Conservation (phyloP, 2,113 vertebrate genomes). For the Thalassoma bifasciatum region DNA sequence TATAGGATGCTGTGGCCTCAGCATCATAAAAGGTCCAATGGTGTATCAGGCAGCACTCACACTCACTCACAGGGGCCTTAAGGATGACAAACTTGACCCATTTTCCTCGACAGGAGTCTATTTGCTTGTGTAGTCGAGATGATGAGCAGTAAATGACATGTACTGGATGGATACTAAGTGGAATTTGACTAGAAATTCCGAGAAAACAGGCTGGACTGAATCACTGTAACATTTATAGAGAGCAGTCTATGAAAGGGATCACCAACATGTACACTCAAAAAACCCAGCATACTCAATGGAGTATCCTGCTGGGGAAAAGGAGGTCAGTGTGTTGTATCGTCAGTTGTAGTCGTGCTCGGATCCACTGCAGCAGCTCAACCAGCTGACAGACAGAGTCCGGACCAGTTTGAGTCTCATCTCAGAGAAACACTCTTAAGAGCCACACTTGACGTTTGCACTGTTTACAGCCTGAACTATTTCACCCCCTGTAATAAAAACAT, state of each 20-base stretch:
- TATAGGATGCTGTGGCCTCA: constrained; percentile 17
- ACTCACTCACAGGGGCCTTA: constrained; percentile 1
- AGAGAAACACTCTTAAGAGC: constrained; percentile 4
- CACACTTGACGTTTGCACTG: not conserved
- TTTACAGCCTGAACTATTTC: not conserved
- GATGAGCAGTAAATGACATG: constrained; percentile 11
- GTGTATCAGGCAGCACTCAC: constrained; percentile 15
- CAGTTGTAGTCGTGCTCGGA: constrained; percentile 45
- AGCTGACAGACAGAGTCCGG: constrained; percentile 37
- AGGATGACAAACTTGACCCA: constrained; percentile 68
- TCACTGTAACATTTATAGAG: not conserved
- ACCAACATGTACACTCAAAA: not conserved
- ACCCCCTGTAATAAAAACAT: constrained; percentile 37
- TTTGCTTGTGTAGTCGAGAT: constrained; percentile 3
- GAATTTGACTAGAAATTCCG: not conserved
- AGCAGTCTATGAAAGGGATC: not conserved
- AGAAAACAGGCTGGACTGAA: not conserved
- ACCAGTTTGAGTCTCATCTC: not conserved
- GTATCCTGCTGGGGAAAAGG: constrained; percentile 42
- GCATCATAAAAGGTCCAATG: constrained; percentile 33
- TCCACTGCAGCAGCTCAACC: constrained; percentile 58
- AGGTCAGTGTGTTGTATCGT: constrained; percentile 68
- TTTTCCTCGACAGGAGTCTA: constrained; percentile 46
- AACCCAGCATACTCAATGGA: not conserved
- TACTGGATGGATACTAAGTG: not conserved